phyloP scores from a whole-genome alignment of 2,888 invertebrate species.

The Baronia brevicornis region DNA sequence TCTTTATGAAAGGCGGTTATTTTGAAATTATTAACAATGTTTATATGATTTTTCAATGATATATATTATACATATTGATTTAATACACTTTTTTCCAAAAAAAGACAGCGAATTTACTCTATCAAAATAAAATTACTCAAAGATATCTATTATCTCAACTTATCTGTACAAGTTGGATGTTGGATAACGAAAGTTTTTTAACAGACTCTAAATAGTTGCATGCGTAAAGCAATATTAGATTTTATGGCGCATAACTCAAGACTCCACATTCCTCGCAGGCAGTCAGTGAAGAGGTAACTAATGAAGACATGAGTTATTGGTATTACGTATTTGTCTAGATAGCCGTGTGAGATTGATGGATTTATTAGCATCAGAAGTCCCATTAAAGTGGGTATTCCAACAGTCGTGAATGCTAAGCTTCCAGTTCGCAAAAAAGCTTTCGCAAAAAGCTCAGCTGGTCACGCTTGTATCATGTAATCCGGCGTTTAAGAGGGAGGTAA shows the following conservation, averaged over 20 bases:
- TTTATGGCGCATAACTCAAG: conserved; percentile 14
- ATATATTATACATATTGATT: too few relatives aligned
- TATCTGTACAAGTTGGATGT: too few relatives aligned
- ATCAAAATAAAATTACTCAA: too few relatives aligned
- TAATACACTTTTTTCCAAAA: too few relatives aligned
- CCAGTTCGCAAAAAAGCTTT: neutral
- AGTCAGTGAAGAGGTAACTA: conserved; percentile 11
- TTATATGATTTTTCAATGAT: too few relatives aligned
- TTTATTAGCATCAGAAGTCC: conserved; percentile 12
- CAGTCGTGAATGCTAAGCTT: neutral
- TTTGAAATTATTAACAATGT: too few relatives aligned
- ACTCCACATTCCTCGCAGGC: conserved; percentile 10
- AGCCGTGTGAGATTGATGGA: conserved; percentile 10
- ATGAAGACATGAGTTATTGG: conserved; percentile 15
- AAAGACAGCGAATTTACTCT: too few relatives aligned
- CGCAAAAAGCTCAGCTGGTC: too few relatives aligned
- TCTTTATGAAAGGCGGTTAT: too few relatives aligned
- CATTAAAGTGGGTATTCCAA: conserved; percentile 1
- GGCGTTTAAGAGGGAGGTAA: too few relatives aligned
- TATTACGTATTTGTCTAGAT: conserved; percentile 9
- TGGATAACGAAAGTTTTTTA: conserved; percentile 11
- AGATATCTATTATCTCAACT: too few relatives aligned
- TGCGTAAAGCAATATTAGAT: conserved; percentile 14
- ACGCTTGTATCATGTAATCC: too few relatives aligned
- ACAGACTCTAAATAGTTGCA: conserved; percentile 9